Evolutionary conservation across 2,888 invertebrate genomes (phyloP).

Genomic region (Campopleginae sp.): DNA sequence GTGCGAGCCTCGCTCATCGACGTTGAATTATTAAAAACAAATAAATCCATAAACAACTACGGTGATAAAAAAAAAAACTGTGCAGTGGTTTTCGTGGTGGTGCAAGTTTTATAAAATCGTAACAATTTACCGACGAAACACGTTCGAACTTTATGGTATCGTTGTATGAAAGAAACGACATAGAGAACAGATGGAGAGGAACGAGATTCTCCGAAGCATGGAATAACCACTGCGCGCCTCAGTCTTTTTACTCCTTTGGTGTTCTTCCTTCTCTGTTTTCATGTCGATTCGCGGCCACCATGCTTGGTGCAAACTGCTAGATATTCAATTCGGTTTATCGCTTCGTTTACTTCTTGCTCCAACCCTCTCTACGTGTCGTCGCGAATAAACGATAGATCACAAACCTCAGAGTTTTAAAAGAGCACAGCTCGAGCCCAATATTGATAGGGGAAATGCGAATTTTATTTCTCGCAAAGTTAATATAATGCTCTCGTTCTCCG

Average conservation of each 20-base stretch:
- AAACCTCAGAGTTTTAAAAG: background rate
- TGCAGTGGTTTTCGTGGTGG: background rate
- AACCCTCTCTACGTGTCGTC: conserved; percentile 33
- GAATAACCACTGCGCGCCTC: conserved; percentile 1
- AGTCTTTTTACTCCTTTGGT: conserved; percentile 4
- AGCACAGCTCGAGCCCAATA: conserved; percentile 9
- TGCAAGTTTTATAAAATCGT: conserved; percentile 15
- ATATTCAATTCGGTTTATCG: conserved; percentile 46
- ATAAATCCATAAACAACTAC: conserved; percentile 20
- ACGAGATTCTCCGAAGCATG: conserved; percentile 22
- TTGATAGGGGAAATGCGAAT: conserved; percentile 40
- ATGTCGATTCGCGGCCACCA: background rate
- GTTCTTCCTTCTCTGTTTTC: conserved; percentile 36
- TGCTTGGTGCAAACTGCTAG: conserved; percentile 4
- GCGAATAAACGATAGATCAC: conserved; percentile 16
- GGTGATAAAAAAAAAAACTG: conserved; percentile 1
- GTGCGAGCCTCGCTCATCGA: conserved; percentile 45
- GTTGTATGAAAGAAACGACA: conserved; percentile 3
- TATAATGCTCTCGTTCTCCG: conserved; percentile 13
- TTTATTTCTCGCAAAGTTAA: conserved; percentile 29
- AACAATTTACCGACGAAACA: conserved; percentile 54
- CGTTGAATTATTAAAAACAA: conserved; percentile 5
- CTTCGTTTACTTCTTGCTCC: conserved; percentile 45
- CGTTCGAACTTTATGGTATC: conserved; percentile 49
- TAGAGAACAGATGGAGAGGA: background rate